Percentiles rank a stretch among this genome's conserved stretches.
Conservation (phyloP, 2,113 vertebrate genomes). For the Tychaedon coryphoeus region DNA sequence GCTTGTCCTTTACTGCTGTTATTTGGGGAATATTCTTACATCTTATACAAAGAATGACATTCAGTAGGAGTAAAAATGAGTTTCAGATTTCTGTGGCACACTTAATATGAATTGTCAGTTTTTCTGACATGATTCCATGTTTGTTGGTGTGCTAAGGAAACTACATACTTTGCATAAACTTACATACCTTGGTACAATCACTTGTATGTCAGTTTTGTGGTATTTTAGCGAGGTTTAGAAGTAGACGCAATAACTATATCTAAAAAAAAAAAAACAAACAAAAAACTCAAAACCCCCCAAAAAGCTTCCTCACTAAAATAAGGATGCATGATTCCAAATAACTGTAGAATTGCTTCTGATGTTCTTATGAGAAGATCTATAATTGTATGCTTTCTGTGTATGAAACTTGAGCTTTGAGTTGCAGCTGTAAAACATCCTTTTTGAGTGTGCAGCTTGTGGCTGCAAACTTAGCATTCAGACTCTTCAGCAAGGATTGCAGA, state of each 20-base stretch:
- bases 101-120: neutral
- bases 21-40: neutral
- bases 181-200: neutral
- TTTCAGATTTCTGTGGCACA: neutral
- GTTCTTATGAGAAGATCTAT: neutral
- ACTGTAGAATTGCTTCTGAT: neutral
- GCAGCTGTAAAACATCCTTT: neutral
- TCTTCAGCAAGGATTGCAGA: neutral
- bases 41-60: neutral
- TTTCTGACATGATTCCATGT: neutral
- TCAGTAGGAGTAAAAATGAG: neutral
- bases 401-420: neutral
- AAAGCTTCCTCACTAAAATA: neutral
- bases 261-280: too few relatives aligned
- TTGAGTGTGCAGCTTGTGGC: neutral
- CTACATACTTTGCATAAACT: neutral
- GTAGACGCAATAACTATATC: neutral
- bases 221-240: neutral
- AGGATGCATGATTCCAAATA: neutral
- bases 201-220: neutral
- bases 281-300: neutral
- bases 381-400: neutral
- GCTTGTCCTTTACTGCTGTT: neutral
- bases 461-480: neutral
- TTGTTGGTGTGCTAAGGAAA: neutral